Base-by-base conservation (phyloP, 2,113 vertebrate species). In the Limanda limanda region DNA sequence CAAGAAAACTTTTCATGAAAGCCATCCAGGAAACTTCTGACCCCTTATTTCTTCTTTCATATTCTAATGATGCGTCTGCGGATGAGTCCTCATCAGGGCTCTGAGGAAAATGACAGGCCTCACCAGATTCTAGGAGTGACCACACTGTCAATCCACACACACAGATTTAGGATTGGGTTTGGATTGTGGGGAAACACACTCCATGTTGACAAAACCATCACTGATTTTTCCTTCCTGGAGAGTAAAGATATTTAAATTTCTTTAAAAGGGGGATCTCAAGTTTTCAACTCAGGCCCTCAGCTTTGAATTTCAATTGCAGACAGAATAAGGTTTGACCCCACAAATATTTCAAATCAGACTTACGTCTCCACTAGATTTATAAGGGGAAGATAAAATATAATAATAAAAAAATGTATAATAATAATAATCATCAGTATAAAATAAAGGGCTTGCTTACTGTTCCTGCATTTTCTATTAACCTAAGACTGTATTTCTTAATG, bases 1-100 rank as follows among this genome's bases (percentile, higher is more conserved):
- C 90, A 90, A 72, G 67, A 79, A 86, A 91, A 90, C 63, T 84
- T 90, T 68, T 68, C 67, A 73, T 78, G 62, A 84, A 81, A 75
- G 74, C 71, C 58, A 59, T 79, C 48, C n/a, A 69, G 40, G 62
- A 82, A 91, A 90, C 68, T 91, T 89, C 80, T 81, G 59, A 78
- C 71, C 68, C 69, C 62, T 79, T 78, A 82, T 85, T 87, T 88
- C 45, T 65, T 87, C 85, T 89, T 88, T 93, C 74, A 82, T 92
- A 87, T 92, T 92, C 74, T 81, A 84, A 87, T 87, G 78, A 83
- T 5, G 42, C 3, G 35, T 70, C 27, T 69, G 67, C 24, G 65
- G 78, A 88, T 48, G 74, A 76, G 83, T 76, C 56, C 63, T 93
- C 78, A 86, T 90, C 81, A 81, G 66, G 65, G 68, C 70, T 78